These are phyloP conservation scores for Hirtodrosophila histrioides DNA, from an alignment of 2,888 invertebrate genomes.

Conservation along the genomic window DNA sequence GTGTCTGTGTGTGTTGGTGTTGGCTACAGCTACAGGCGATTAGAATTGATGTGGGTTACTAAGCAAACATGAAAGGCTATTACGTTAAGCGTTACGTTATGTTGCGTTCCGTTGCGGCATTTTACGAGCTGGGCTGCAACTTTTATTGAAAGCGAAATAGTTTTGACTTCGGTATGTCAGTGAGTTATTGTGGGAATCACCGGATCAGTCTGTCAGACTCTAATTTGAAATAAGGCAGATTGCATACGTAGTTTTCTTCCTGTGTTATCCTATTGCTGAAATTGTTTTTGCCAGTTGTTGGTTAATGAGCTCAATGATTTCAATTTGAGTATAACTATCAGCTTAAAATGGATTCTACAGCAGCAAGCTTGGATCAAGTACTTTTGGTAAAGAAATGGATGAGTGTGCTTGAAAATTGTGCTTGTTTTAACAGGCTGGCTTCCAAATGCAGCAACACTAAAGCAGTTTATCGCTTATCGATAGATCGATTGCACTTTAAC, in stretches of 20 bases:
- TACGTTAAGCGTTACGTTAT: slow-evolving; percentile 77
- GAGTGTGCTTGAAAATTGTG: no score
- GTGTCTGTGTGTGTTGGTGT: slow-evolving; percentile 21
- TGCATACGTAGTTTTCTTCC: slow-evolving; percentile 6
- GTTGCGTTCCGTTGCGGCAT: slow-evolving; percentile 60
- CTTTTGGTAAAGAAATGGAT: no score
- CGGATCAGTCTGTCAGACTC: slow-evolving; percentile 8
- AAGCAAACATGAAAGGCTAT: slow-evolving; percentile 80
- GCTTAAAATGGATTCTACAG: no score
- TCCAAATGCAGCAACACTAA: no score
- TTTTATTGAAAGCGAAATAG: slow-evolving; percentile 57
- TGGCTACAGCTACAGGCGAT: slow-evolving; percentile 68
- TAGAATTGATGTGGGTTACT: slow-evolving; percentile 80
- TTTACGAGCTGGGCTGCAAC: slow-evolving; percentile 50
- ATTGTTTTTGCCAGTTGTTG: slow-evolving; percentile 1
- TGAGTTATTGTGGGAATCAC: not conserved
- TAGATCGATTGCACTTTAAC: no score
- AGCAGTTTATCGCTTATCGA: no score
- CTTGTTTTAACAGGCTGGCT: no score
- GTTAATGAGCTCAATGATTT: no score
- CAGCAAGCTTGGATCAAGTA: no score
- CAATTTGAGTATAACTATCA: no score
- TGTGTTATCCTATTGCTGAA: not conserved
- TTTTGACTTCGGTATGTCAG: slow-evolving; percentile 31
- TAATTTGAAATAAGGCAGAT: slow-evolving; percentile 24